These are phyloP conservation scores for Tenthredo livida DNA, from an alignment of 2,888 invertebrate species.

Conservation along the genomic window DNA sequence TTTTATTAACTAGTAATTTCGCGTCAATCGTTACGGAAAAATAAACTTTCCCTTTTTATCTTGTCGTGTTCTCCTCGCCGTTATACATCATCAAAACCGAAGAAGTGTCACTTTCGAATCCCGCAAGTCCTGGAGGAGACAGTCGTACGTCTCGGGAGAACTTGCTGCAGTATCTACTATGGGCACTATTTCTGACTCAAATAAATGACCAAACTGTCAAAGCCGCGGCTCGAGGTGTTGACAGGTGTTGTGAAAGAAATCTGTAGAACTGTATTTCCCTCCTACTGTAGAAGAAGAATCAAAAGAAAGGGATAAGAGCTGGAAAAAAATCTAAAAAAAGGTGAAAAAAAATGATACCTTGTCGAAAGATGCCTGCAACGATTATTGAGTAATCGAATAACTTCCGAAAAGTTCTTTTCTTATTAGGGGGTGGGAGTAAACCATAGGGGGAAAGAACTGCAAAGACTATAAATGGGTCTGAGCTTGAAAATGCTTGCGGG, in stretches of 20 bases:
- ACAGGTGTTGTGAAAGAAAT: slow-evolving; percentile 9
- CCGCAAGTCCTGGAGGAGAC: slow-evolving; percentile 7
- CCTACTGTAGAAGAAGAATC: not conserved
- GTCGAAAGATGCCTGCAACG: not conserved
- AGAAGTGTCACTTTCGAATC: not conserved
- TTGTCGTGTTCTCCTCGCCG: not conserved
- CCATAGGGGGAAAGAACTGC: not conserved
- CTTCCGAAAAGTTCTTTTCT: not conserved
- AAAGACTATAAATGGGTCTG: not conserved
- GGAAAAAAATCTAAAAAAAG: not conserved
- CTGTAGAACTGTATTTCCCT: not conserved
- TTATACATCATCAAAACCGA: slow-evolving; percentile 7
- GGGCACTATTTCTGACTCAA: slow-evolving; percentile 26
- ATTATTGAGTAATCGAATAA: not conserved
- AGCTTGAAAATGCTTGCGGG: not conserved
- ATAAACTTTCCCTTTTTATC: not conserved
- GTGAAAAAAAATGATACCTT: not conserved
- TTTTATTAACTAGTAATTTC: not conserved
- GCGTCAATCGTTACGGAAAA: not conserved
- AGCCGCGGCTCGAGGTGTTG: not conserved
- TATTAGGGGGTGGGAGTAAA: not conserved
- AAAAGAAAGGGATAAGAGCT: not conserved
- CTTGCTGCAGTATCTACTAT: not conserved
- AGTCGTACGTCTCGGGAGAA: not conserved
- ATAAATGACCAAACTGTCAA: slow-evolving; percentile 45